These are phyloP conservation scores for Chelonus insularis DNA, from an alignment of 1,140 invertebrate genomes.

Conservation along the genomic window DNA sequence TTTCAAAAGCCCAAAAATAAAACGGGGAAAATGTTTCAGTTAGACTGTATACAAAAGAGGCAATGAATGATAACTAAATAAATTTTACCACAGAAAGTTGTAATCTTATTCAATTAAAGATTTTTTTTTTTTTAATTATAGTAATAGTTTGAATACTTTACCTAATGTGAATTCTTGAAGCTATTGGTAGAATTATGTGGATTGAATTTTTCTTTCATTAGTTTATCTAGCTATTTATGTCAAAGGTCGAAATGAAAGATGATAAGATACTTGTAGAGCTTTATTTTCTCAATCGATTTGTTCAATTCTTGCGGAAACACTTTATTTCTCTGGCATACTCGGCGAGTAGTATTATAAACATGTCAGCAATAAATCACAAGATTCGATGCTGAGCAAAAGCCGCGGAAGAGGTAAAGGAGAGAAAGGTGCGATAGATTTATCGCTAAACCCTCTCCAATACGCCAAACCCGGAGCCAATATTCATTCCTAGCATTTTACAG, in stretches of 20 bases:
- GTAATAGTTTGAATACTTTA: too few species aligned
- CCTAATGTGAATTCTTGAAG: too few species aligned
- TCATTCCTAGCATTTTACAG: conserved; percentile 20
- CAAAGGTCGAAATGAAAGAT: too few species aligned
- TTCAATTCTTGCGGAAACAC: conserved; percentile 7
- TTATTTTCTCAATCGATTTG: conserved; percentile 7
- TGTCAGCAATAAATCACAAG: conserved; percentile 20
- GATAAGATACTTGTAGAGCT: conserved; percentile 3
- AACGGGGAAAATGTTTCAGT: conserved; percentile 11
- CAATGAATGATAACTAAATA: too few species aligned
- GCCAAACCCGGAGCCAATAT: conserved; percentile 17
- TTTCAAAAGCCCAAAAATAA: conserved; percentile 16
- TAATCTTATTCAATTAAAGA: too few species aligned
- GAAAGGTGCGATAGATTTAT: conserved; percentile 15
- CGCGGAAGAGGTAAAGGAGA: background rate
- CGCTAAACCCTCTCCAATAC: conserved; percentile 5
- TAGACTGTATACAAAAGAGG: conserved; percentile 12
- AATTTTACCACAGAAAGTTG: too few species aligned
- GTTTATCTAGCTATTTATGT: too few species aligned
- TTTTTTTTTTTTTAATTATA: too few species aligned
- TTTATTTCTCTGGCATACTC: conserved; percentile 10
- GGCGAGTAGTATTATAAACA: conserved; percentile 14
- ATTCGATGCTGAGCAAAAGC: conserved; percentile 10
- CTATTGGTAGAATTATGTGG: too few species aligned
- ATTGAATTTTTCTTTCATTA: too few species aligned